phyloP scores from a whole-genome alignment of 2,113 vertebrate genomes.

The Cyrtonyx montezumae region DNA sequence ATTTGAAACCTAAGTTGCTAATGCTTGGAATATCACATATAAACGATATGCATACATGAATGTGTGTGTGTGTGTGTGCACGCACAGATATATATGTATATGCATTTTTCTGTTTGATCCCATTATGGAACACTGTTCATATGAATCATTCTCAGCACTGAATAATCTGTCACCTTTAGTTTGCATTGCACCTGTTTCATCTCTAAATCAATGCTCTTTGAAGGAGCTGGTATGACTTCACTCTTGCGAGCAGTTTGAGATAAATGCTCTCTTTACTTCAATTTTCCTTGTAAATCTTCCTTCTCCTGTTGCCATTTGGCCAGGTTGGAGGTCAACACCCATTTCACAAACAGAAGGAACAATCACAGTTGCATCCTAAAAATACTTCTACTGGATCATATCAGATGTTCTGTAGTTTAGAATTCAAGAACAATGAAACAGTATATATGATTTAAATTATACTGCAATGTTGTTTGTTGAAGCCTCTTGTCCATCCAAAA shows the following conservation, averaged over 20 bases:
- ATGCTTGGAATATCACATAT: not conserved
- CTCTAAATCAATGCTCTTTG: constrained; percentile 83
- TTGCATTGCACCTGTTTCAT: constrained; percentile 89
- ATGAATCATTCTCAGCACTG: not conserved
- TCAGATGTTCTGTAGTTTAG: not conserved
- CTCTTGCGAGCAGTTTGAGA: constrained; percentile 71
- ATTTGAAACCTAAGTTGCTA: not conserved
- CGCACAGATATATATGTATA: not conserved
- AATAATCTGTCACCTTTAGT: constrained; percentile 86
- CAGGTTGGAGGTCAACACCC: constrained; percentile 88
- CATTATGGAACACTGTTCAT: constrained; percentile 13
- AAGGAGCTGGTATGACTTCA: constrained; percentile 66
- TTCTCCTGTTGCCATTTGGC: constrained; percentile 86
- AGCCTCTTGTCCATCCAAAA: not conserved
- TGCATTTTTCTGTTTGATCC: not conserved
- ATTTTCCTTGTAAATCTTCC: constrained; percentile 85
- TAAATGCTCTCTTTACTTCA: constrained; percentile 73
- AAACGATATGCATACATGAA: not conserved
- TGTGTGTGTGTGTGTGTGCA: not conserved
- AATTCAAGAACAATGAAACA: not conserved
- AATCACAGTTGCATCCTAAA: not conserved
- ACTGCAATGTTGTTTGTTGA: not conserved
- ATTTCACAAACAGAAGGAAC: constrained; percentile 57
- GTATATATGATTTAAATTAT: not conserved
- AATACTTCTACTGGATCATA: not conserved